A percentile compares a stretch with the other conserved stretches of the same genome.
Evolutionary conservation across 1,140 invertebrate genomes (phyloP).

Genomic region (Mercenaria mercenaria): DNA sequence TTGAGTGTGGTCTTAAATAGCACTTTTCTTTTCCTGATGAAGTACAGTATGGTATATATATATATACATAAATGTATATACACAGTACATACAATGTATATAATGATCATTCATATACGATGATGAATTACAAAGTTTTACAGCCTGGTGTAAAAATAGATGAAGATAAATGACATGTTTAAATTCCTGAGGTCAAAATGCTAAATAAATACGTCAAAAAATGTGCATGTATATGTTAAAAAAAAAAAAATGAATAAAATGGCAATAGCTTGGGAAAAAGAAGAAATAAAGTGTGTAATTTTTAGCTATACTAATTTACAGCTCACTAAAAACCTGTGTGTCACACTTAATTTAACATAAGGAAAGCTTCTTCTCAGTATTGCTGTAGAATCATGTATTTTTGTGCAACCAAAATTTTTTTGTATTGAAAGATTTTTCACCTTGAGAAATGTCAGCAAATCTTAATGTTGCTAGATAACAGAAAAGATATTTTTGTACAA

Average conservation of each 20-base stretch:
- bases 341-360: background rate
- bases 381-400: background rate
- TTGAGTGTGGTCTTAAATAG: too few relatives aligned
- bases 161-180: background rate
- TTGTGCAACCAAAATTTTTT: background rate
- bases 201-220: constrained; percentile 14
- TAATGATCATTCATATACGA: background rate
- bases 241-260: background rate
- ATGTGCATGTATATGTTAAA: background rate
- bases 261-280: background rate
- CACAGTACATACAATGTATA: background rate
- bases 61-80: too few relatives aligned
- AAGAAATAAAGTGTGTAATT: background rate
- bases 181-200: constrained; percentile 12
- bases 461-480: too few relatives aligned
- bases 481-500: too few relatives aligned
- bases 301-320: background rate
- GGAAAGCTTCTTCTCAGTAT: too few relatives aligned
- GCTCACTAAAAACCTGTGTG: background rate
- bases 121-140: background rate
- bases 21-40: too few relatives aligned
- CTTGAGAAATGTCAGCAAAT: too few relatives aligned
- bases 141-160: background rate
- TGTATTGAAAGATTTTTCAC: too few relatives aligned
- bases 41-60: too few relatives aligned